Evolutionary conservation across 2,888 invertebrate genomes (phyloP).

Genomic region (Eurytoma adleriae): DNA sequence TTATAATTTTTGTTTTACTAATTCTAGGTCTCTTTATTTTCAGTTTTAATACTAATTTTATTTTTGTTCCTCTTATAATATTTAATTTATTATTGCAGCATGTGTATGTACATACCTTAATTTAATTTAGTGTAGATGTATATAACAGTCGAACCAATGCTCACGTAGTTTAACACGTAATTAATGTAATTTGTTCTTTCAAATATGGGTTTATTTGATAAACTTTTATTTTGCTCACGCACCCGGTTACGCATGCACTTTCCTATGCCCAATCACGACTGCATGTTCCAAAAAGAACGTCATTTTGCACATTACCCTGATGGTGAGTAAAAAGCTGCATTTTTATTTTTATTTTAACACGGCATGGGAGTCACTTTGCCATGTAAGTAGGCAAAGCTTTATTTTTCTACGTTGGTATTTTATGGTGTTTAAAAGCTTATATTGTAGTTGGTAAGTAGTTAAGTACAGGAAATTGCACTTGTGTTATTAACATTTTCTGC

Average conservation of each 20-base stretch:
- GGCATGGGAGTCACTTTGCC: too few species aligned
- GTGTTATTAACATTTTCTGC: too few species aligned
- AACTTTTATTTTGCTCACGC: constrained; percentile 46
- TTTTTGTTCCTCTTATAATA: not conserved
- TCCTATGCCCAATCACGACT: constrained; percentile 64
- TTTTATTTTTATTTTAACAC: too few species aligned
- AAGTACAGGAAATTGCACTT: too few species aligned
- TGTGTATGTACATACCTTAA: not conserved
- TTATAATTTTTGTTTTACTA: not conserved
- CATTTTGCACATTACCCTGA: constrained; percentile 63
- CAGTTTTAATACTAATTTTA: not conserved
- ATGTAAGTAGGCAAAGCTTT: too few species aligned
- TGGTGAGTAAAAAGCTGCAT: constrained; percentile 65
- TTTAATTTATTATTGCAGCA: constrained; percentile 4
- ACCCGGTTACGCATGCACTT: constrained; percentile 61
- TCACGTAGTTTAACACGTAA: not conserved
- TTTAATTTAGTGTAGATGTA: not conserved
- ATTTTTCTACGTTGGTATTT: too few species aligned
- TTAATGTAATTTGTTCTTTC: not conserved
- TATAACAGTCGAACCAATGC: not conserved
- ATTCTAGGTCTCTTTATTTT: constrained; percentile 2
- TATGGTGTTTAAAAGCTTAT: too few species aligned
- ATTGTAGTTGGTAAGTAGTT: too few species aligned
- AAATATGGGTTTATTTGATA: not conserved
- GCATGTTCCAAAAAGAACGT: constrained; percentile 53